Percentiles rank a stretch among this genome's conserved stretches.
Conservation (phyloP, 2,888 invertebrate species). For the Rhagonycha lutea region DNA sequence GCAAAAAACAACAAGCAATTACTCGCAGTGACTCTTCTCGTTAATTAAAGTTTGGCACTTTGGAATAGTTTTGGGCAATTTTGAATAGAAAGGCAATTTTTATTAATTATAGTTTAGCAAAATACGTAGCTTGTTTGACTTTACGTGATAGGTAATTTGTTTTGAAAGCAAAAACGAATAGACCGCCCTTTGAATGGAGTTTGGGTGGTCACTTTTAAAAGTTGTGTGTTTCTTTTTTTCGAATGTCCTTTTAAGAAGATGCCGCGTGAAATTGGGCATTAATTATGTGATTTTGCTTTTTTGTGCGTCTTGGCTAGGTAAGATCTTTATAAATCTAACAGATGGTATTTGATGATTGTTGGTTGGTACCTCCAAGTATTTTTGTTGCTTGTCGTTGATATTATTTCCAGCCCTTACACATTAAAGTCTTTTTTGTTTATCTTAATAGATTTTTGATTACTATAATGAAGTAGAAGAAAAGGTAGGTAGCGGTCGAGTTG, state of each 20-base stretch:
- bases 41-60: not conserved
- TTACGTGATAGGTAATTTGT: slow-evolving; percentile 35
- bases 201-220: slow-evolving; percentile 40
- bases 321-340: slow-evolving; percentile 28
- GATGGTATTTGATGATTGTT: slow-evolving; percentile 31
- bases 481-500: not conserved
- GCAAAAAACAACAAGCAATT: too few relatives aligned
- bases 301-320: slow-evolving; percentile 12
- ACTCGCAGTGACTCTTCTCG: too few relatives aligned
- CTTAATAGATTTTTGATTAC: slow-evolving; percentile 1
- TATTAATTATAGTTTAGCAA: not conserved
- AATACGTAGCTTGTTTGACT: slow-evolving; percentile 15
- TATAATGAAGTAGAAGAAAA: not conserved
- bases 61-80: not conserved
- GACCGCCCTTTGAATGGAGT: slow-evolving; percentile 35
- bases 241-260: slow-evolving; percentile 38
- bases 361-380: slow-evolving; percentile 6
- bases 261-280: slow-evolving; percentile 42
- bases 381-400: not conserved
- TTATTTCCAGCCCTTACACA: not conserved
- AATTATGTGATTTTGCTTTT: slow-evolving; percentile 37
- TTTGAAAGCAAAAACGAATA: slow-evolving; percentile 33
- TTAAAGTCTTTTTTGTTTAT: not conserved
- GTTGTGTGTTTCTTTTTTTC: slow-evolving; percentile 27
- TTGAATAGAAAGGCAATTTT: not conserved